Evolutionary conservation across 2,888 invertebrate species (phyloP), one percentile per base, ranked within the genome.

Genomic region (Spisula subtruncata): DNA sequence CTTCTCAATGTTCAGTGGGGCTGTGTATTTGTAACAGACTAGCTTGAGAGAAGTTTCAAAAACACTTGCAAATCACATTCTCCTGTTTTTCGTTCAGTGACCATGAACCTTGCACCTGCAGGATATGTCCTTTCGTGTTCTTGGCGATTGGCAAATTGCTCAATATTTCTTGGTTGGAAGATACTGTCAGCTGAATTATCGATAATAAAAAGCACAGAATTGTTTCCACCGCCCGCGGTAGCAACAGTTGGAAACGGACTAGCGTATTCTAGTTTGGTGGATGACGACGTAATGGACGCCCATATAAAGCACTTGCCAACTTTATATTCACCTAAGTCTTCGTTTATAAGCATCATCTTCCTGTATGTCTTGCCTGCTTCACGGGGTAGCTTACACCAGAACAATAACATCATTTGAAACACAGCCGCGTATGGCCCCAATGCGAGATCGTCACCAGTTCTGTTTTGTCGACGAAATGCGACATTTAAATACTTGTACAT

Each of bases 91-190:
- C 86, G 75, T 1, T 56, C 82, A 0, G 82, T 90, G 29, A 93
- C 85, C 1, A 48, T 6, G 84, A 93, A 93, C 48, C 54, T 71
- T 14, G 92, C 90, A 16, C 93, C 93, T 16, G 90, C 90, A 0
- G 93, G 93, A 79, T 93, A 93, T 6, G 91, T 88, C 54, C 93
- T 91, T 75, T 93, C 93, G 0, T 86, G 86, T 54, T 93, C 93
- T 35, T 75, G 75, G 35, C 89, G 91, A 16, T 51, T 56, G 1
- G 93, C 92, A 56, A 89, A 92, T 5, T 81, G 35, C 18, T 91
- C 91, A 16, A 93, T 93, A 75, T 93, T 87, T 54, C 92, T 84
- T 8, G 92, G 93, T 66, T 90, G 89, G 91, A 92, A 92, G 0
- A 66, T 79, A 48, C 75, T 87, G 6, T 46, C 29, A 18, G 71